Evolutionary conservation across 2,888 invertebrate genomes (phyloP).

Genomic region (Bimastos eiseni): DNA sequence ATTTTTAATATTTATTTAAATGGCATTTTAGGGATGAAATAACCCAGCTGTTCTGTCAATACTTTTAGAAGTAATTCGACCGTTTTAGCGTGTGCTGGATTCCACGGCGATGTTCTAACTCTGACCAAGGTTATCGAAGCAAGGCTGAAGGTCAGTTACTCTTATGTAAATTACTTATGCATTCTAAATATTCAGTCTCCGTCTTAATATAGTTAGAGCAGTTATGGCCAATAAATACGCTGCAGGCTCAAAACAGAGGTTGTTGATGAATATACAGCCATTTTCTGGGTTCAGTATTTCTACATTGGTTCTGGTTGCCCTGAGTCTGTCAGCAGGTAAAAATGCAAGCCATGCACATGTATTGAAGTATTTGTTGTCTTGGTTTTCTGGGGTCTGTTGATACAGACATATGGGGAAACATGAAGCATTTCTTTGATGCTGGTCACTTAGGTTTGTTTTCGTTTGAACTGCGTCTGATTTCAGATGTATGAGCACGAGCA

Average conservation of each 20-base stretch:
- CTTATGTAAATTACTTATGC: not conserved
- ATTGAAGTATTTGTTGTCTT: too few relatives aligned
- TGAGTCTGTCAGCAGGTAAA: not conserved
- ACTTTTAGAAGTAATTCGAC: constrained; percentile 72
- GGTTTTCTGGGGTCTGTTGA: too few relatives aligned
- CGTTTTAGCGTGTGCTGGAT: constrained; percentile 90
- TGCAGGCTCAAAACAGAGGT: not conserved
- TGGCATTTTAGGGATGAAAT: not conserved
- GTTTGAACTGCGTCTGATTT: not conserved
- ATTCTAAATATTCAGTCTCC: not conserved
- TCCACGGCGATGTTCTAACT: constrained; percentile 95
- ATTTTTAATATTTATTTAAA: too few relatives aligned
- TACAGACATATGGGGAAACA: not conserved
- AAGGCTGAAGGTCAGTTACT: constrained; percentile 73
- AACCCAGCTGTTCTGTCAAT: not conserved
- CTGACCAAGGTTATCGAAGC: constrained; percentile 81
- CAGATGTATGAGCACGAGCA: constrained; percentile 85
- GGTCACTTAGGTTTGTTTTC: not conserved
- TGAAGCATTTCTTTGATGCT: too few relatives aligned
- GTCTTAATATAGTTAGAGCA: not conserved
- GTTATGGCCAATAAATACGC: not conserved
- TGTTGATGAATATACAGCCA: not conserved
- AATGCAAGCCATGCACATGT: not conserved
- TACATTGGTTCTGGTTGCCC: not conserved
- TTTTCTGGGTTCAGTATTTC: not conserved